These are phyloP conservation scores for Dyspetes luteomarginatus DNA, from an alignment of 2,888 invertebrate species.

Conservation along the genomic window DNA sequence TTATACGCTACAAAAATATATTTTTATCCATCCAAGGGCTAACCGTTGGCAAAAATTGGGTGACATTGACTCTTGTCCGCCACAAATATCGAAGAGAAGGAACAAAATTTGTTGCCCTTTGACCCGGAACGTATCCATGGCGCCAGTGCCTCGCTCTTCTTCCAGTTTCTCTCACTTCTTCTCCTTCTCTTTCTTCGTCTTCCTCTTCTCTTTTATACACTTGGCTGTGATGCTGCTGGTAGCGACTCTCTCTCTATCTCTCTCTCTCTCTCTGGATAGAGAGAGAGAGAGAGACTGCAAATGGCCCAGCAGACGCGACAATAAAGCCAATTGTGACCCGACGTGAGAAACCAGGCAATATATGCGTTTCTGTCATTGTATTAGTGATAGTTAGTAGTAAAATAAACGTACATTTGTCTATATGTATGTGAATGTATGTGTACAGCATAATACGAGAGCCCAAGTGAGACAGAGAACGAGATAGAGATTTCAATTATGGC, in stretches of 20 bases:
- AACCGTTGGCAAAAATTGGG: too few relatives aligned
- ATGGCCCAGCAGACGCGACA: conserved; percentile 74
- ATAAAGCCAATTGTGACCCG: conserved; percentile 80
- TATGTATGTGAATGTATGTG: conserved; percentile 3
- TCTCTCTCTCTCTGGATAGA: too few relatives aligned
- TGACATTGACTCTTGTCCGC: too few relatives aligned
- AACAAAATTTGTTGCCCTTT: neutral
- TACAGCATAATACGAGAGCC: conserved; percentile 32
- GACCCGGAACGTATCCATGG: conserved; percentile 8
- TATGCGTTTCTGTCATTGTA: conserved; percentile 55
- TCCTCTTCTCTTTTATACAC: neutral
- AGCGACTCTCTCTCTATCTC: neutral
- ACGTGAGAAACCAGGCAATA: conserved; percentile 77
- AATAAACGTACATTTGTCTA: neutral
- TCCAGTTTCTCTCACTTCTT: conserved; percentile 10
- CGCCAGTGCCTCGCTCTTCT: conserved; percentile 33
- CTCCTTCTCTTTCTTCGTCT: neutral
- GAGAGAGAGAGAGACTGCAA: conserved; percentile 54
- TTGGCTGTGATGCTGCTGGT: conserved; percentile 7
- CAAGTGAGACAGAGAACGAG: conserved; percentile 58
- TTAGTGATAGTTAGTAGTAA: conserved; percentile 35
- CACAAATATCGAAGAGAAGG: too few relatives aligned
- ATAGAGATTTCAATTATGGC: conserved; percentile 82
- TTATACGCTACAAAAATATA: too few relatives aligned
- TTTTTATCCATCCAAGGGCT: too few relatives aligned